Evolutionary conservation across 2,113 vertebrate genomes (phyloP), one percentile per base, ranked within the genome.

Genomic region (Chauna torquata): DNA sequence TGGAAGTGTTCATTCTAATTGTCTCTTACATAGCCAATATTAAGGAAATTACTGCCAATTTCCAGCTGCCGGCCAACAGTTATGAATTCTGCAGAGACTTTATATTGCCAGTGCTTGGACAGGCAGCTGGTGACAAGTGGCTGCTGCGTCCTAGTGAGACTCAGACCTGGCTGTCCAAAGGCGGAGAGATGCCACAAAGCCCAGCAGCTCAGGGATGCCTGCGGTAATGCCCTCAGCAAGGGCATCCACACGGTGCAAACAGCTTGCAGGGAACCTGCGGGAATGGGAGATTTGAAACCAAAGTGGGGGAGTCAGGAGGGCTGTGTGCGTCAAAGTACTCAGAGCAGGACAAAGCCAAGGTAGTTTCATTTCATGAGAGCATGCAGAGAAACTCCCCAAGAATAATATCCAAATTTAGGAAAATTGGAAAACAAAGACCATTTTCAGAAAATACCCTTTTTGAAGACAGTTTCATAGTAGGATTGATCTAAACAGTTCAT

Each of bases 261-360:
- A 47, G 77, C 54, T 52, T 1, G 0, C 2, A 8, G 9, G 3
- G 52, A 54, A 12, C 52, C 47, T 13, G 12, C 0, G 0, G 76
- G 58, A 74, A 8, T 1, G 8, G 8, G 52, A 47, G 47, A 13
- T 16, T 11, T 17, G 34, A 36, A 69, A 42, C 28, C 2, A 9
- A 2, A 9, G 32, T 11, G 24, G 44, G 32, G 45, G 32, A 61
- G 16, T 52, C 50, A 12, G 58, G 27, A 57, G 54, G 23, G 9
- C 19, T 18, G 45, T 10, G 12, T 6, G 38, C 14, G 25, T 44
- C 2, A 0, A 40, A 65, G 44, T 18, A 42, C 24, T 28, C 23
- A 6, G 45, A 28, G 80, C 4, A 54, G 50, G 47, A 42, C 28
- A 22, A 58, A 34, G 22, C 18, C 18, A 47, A 42, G 34, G 12